These are phyloP conservation scores for Clanis bilineata DNA, from an alignment of 2,888 invertebrate genomes.

Conservation along the genomic window DNA sequence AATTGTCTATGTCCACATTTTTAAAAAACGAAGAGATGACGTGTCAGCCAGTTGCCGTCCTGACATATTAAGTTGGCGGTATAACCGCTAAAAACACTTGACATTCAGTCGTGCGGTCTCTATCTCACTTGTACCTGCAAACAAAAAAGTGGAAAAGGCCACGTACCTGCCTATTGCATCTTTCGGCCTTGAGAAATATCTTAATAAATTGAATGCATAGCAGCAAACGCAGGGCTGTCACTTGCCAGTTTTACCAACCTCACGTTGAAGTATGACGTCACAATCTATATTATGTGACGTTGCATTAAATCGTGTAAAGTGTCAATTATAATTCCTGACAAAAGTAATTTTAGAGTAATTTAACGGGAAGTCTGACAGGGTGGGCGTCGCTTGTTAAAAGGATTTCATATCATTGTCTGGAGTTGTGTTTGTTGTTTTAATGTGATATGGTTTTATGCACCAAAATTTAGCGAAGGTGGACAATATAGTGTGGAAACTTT, in stretches of 20 bases:
- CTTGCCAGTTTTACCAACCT: neutral
- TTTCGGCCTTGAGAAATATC: constrained; percentile 17
- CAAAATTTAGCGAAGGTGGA: too few relatives aligned
- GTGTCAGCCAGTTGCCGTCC: neutral
- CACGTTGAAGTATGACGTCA: neutral
- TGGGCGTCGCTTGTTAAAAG: too few relatives aligned
- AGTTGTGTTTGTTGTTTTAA: too few relatives aligned
- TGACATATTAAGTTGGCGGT: constrained; percentile 5
- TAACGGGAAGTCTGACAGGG: too few relatives aligned
- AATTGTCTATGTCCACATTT: neutral
- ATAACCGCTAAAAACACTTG: constrained; percentile 5
- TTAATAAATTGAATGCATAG: constrained; percentile 19
- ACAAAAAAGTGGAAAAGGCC: constrained; percentile 18
- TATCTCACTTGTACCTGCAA: constrained; percentile 8
- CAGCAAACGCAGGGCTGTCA: constrained; percentile 4
- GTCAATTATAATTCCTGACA: neutral
- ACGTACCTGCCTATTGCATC: constrained; percentile 17
- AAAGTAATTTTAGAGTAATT: too few relatives aligned
- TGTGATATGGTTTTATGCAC: too few relatives aligned
- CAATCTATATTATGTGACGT: neutral
- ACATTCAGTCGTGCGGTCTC: constrained; percentile 16
- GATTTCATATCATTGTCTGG: too few relatives aligned
- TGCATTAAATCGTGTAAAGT: neutral
- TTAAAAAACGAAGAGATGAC: neutral
- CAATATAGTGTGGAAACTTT: too few relatives aligned